phyloP scores from a whole-genome alignment of 2,888 invertebrate species.

The Omphaloscelis lunosa region DNA sequence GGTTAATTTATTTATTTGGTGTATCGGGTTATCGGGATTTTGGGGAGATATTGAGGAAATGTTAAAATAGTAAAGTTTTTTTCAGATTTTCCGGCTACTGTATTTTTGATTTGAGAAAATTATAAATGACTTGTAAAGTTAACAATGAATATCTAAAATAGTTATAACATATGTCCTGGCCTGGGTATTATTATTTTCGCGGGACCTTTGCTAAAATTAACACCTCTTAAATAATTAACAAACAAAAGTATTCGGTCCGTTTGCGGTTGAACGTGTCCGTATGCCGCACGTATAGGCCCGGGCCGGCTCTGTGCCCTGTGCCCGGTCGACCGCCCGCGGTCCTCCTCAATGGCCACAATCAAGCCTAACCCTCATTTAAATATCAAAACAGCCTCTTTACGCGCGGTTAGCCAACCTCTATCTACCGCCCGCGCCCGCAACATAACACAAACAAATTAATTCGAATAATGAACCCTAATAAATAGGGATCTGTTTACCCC shows the following conservation, averaged over 20 bases:
- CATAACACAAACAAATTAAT: conserved; percentile 91
- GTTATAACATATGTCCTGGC: too few relatives aligned
- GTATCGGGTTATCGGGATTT: conserved; percentile 23
- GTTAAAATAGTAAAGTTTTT: background rate
- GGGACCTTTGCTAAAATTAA: conserved; percentile 12
- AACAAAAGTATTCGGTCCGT: conserved; percentile 54
- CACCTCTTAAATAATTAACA: conserved; percentile 52
- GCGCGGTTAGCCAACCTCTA: conserved; percentile 80
- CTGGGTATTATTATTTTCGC: background rate
- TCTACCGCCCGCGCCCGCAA: conserved; percentile 79
- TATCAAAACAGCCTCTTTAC: conserved; percentile 88
- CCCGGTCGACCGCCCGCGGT: conserved; percentile 67
- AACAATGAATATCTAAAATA: background rate
- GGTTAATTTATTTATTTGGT: conserved; percentile 41
- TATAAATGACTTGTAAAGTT: background rate
- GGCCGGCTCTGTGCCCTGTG: conserved; percentile 26
- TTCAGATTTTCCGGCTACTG: background rate
- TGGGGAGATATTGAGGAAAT: background rate
- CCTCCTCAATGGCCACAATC: conserved; percentile 84
- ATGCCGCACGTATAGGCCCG: conserved; percentile 19
- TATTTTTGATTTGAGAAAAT: background rate
- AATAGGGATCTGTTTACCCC: conserved; percentile 89
- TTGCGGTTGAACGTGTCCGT: conserved; percentile 43
- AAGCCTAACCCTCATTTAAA: conserved; percentile 89
- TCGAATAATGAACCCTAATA: conserved; percentile 90